Base-by-base conservation (phyloP, 2,113 vertebrate species). In the Eurystomus gularis region DNA sequence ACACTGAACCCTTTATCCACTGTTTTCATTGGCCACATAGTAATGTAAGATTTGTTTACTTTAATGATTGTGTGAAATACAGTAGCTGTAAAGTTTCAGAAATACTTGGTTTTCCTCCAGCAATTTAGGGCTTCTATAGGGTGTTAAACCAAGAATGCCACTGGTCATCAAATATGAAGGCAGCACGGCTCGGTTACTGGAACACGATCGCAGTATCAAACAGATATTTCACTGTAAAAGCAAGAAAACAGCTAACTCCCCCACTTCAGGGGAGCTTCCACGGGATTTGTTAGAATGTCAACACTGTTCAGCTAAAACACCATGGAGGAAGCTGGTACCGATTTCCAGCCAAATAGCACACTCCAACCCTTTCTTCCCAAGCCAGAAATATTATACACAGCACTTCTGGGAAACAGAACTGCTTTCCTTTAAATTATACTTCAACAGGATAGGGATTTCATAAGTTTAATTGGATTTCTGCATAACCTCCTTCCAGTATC, bases 241-340 rank as follows among this genome's bases (percentile, higher is more conserved):
- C 88, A 96, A 96, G 94, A 97, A 97, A 96, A 96, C 94, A 95
- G 96, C 87, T 97, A 97, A 96, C 95, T 97, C 95, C 97, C 97
- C 97, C 96, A 98, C 97, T 97, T 97, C 95, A 97, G 96, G 97
- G 97, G 93, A 97, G 97, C 97, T 98, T 98, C 97, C 97, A 97
- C 54, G 61, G 97, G 97, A 98, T 98, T 98, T 98, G 98, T 98
- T 98, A 98, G 98, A 98, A 98, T 98, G 98, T 98, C 98, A 98
- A 98, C 98, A 98, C 97, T 54, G 96, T 94, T 98, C 97, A 98
- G 98, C 97, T 95, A 97, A 98, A 98, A 98, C 98, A 98, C 89
- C 92, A 73, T 93, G 96, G 97, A 98, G 98, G 98, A 98, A 98
- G 97, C 97, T 98, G 97, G 98, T 98, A 98, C 98, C 97, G 73